Conservation (phyloP, 2,888 invertebrate genomes). For the Lydus trimaculatus region DNA sequence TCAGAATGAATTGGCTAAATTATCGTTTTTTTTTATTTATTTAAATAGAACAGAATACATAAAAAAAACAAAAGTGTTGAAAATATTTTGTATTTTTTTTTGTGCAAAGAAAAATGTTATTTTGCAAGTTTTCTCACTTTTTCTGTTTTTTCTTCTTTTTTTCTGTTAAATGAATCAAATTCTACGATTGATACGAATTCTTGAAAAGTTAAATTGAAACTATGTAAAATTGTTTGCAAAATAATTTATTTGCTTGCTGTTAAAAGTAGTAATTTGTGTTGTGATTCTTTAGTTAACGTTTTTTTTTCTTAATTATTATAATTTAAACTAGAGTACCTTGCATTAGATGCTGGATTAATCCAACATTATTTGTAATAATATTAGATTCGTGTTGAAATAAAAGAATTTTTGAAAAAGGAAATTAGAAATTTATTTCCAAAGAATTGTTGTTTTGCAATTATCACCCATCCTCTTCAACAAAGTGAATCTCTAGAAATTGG, state of each 20-base stretch:
- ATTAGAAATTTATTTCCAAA: slow-evolving; percentile 1
- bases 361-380: slow-evolving; percentile 32
- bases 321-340: slow-evolving; percentile 26
- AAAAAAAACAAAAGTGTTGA: background rate
- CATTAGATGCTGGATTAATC: slow-evolving; percentile 30
- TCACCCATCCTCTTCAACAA: background rate
- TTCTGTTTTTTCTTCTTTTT: too few relatives aligned
- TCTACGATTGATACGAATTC: too few relatives aligned
- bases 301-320: slow-evolving; percentile 12
- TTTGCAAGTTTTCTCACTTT: slow-evolving; percentile 18
- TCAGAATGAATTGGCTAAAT: too few relatives aligned
- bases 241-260: slow-evolving; percentile 18
- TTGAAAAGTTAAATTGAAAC: too few relatives aligned
- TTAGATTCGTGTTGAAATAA: slow-evolving; percentile 37
- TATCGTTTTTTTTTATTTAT: background rate
- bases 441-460: background rate
- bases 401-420: slow-evolving; percentile 29
- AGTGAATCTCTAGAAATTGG: too few relatives aligned
- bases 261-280: slow-evolving; percentile 10
- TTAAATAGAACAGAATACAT: background rate
- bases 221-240: slow-evolving; percentile 20
- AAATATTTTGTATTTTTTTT: background rate
- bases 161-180: too few relatives aligned
- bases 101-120: slow-evolving; percentile 17
- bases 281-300: slow-evolving; percentile 4